Base-by-base conservation (phyloP, 53 echinoderm and acorn worm species). In the Zoroaster sp. region DNA sequence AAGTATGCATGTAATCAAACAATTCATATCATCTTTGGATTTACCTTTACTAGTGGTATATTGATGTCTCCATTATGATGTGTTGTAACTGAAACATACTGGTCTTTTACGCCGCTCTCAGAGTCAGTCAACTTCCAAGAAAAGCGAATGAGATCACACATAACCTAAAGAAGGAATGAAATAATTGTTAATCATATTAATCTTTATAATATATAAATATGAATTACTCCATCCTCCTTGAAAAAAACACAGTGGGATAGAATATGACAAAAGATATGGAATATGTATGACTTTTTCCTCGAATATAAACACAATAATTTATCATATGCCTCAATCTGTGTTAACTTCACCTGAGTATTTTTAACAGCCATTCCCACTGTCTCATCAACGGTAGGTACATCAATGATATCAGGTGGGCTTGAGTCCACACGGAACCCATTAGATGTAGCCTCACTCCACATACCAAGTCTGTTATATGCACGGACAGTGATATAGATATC, bases 391-490 rank as follows among this genome's bases (percentile, higher is more conserved):
- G 66, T 7, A 4, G 88, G 73, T 59, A 23, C 39, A 36, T 66
- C 10, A 28, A 82, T 52, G 9, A 80, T 21, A 15, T 42, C 20
- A 55, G 92, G 92, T 4, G 66, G 80, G 21, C 73, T 88, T 10
- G 72, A 54, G 46, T 92, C 92, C 3, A 92, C 74, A n/a, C 70
- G 34, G 35, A 92, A 87, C 38, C 92, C 92, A 82, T 88, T 63
- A 45, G 92, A 88, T 32, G 92, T 73, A 35, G 71, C 20, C 28
- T 92, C 80, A 45, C 35, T 55, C 80, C 88, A 68, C 54, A 63
- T 35, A 44, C 92, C 88, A 51, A 87, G 43, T 9, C 15, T 36
- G 65, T 91, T 91, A 52, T 55, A 70, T 7, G 87, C 87, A 44
- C 87, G 78, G 18, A 92, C 81, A 5, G 88, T 92, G 55, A 92